These are phyloP conservation scores for Ctenopoma kingsleyae DNA, from an alignment of 2,797 vertebrate species.

Conservation along the genomic window DNA sequence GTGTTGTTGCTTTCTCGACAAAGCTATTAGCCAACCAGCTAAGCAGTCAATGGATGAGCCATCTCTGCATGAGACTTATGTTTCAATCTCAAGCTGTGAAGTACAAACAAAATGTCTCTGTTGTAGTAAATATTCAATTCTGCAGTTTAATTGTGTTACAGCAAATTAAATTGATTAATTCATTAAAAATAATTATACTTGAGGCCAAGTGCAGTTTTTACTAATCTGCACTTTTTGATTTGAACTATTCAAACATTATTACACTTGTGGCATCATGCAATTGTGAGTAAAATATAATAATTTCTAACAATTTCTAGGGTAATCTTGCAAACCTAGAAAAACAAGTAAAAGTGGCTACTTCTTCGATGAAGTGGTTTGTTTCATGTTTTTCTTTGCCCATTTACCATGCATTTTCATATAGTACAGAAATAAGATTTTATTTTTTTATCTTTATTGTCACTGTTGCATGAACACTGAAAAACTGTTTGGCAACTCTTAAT, in stretches of 20 bases:
- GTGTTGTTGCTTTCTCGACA: conserved; percentile 35
- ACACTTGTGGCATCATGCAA: background rate
- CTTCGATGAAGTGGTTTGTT: conserved; percentile 1
- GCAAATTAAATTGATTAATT: conserved; percentile 12
- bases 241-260: conserved; percentile 3
- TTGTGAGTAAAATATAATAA: background rate
- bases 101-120: conserved; percentile 46
- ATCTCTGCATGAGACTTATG: conserved; percentile 35
- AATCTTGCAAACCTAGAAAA: conserved; percentile 2
- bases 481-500: too few species aligned
- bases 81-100: conserved; percentile 39
- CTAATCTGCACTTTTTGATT: conserved; percentile 24
- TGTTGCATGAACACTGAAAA: too few species aligned
- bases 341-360: background rate
- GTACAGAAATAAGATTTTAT: too few species aligned
- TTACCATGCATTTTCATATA: background rate
- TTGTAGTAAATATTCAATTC: conserved; percentile 28
- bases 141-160: conserved; percentile 38
- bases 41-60: conserved; percentile 16
- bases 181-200: conserved; percentile 15
- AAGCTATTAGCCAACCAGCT: conserved; percentile 37
- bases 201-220: conserved; percentile 7
- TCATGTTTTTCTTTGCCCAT: background rate
- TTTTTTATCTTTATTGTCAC: too few species aligned
- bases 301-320: background rate